Conservation (phyloP, 2,888 invertebrate species). For the Cheiracanthium punctorium region DNA sequence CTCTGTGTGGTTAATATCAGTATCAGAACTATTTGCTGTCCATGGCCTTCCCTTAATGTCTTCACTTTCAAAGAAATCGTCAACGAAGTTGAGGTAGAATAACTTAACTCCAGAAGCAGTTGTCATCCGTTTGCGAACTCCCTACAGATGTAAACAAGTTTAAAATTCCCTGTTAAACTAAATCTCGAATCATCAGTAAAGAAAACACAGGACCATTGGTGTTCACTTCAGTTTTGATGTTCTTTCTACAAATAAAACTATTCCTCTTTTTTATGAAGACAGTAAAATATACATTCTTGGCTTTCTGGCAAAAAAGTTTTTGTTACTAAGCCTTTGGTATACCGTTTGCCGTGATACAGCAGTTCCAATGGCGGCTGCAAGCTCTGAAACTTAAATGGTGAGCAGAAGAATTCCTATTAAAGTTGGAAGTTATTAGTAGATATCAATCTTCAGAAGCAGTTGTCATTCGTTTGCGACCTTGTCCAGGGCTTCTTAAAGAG, state of each 20-base stretch:
- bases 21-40: neutral
- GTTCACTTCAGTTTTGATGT: neutral
- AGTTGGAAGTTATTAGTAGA: neutral
- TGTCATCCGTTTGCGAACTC: neutral
- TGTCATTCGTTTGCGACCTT: neutral
- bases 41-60: neutral
- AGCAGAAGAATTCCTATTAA: neutral
- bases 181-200: neutral
- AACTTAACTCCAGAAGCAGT: too few species aligned
- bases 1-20: neutral
- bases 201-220: neutral
- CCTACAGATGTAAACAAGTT: neutral
- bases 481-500: neutral
- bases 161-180: neutral
- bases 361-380: neutral
- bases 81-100: neutral
- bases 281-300: neutral
- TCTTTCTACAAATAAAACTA: neutral
- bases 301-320: neutral
- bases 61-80: neutral
- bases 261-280: neutral
- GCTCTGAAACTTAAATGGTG: neutral
- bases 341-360: neutral
- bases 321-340: neutral
- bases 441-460: constrained; percentile 6